Percentiles rank a stretch among this genome's conserved stretches.
These are phyloP conservation scores for Hypomecis atomaria DNA, from an alignment of 2,888 invertebrate genomes.

Conservation along the genomic window DNA sequence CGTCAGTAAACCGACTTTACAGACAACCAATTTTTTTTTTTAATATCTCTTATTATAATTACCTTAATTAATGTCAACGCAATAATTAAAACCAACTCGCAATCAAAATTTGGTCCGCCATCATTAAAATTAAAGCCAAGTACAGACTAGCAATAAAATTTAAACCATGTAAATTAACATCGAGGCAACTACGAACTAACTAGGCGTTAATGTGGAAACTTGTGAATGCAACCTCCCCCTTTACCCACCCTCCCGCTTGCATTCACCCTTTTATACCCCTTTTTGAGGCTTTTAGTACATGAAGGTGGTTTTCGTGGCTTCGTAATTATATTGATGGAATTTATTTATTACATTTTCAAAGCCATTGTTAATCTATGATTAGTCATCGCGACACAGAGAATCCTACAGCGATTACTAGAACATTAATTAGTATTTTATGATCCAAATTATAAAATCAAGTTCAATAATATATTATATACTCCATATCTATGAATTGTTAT, in stretches of 20 bases:
- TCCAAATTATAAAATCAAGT: too few relatives aligned
- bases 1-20: too few relatives aligned
- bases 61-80: background rate
- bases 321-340: background rate
- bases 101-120: conserved; percentile 4
- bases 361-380: too few relatives aligned
- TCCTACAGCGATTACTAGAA: too few relatives aligned
- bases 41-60: background rate
- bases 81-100: conserved; percentile 1
- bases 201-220: conserved; percentile 30
- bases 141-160: conserved; percentile 17
- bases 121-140: conserved; percentile 18
- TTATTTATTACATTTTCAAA: too few relatives aligned
- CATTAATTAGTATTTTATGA: too few relatives aligned
- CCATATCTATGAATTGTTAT: too few relatives aligned
- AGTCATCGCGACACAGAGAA: too few relatives aligned
- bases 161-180: conserved; percentile 18
- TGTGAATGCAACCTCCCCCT: conserved; percentile 18
- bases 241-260: background rate
- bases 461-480: too few relatives aligned
- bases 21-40: too few relatives aligned
- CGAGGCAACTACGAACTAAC: conserved; percentile 10
- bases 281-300: background rate
- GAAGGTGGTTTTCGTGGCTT: background rate
- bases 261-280: background rate